Evolutionary conservation across 2,888 invertebrate species (phyloP), one percentile per base, ranked within the genome.

Genomic region (Microctonus hyperodae): DNA sequence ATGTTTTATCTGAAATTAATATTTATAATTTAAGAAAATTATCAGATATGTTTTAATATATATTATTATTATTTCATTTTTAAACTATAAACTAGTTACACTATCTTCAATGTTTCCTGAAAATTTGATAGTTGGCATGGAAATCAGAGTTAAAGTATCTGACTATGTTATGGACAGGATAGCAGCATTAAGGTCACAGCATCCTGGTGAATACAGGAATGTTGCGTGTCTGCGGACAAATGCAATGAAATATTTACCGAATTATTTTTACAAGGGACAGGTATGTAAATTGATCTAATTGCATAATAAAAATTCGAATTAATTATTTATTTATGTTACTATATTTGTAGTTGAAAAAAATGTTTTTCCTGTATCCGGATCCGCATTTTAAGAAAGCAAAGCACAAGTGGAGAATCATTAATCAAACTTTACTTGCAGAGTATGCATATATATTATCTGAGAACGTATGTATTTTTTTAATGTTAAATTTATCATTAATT

Each of bases 181-280:
- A 60, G 89, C 90, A 74, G 98, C 98, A 0, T 85, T 99, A 64
- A 86, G 98, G 68, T 86, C 86, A 1, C 90, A 94, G 74, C 82
- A 93, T 84, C 89, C 90, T 0, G 91, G 90, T 2, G 85, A 90
- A 72, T 98, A 95, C 84, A 89, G 92, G 79, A 99, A 99, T 85
- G 91, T 99, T 76, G 96, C 97, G 48, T 98, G 98, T 75, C 86
- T 99, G 58, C 88, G 99, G 72, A 92, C 95, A 13, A 99, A 99
- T 87, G 98, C 98, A 1, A 99, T 99, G 98, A 99, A 98, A 85
- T 98, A 98, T 87, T 88, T 99, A 75, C 98, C 98, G 1, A 98
- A 99, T 84, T 99, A 93, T 85, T 99, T 99, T 81, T 84, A 87
- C 65, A 98, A 98, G 86, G 95, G 93, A 71, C 98, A 97, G 88